Percentiles rank a stretch among this genome's conserved stretches.
Evolutionary conservation across 2,113 vertebrate species (phyloP).

Genomic region (Phylloscopus whistleri): DNA sequence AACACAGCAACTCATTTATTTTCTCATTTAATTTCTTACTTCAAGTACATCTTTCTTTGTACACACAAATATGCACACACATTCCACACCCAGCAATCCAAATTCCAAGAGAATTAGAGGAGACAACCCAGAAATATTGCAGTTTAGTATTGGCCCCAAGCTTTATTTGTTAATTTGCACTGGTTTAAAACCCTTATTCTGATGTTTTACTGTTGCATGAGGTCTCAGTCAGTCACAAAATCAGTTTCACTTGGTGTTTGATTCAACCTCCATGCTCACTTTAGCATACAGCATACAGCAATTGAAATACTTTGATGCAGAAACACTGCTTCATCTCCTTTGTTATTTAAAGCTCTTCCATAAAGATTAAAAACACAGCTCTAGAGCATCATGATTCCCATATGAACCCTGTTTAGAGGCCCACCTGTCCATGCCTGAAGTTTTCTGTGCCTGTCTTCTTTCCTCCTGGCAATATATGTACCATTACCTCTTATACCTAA

Average conservation of each 20-base stretch:
- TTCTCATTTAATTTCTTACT: not conserved
- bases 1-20: not conserved
- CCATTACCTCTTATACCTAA: not conserved
- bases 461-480: not conserved
- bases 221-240: not conserved
- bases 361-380: not conserved
- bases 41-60: not conserved
- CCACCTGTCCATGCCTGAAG: not conserved
- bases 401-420: not conserved
- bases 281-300: not conserved
- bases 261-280: not conserved
- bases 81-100: not conserved
- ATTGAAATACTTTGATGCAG: not conserved
- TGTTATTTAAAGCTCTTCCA: not conserved
- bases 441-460: not conserved
- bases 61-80: rapidly evolving
- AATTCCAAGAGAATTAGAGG: not conserved
- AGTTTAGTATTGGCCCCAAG: not conserved
- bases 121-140: no score
- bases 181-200: not conserved
- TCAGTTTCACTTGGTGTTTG: not conserved
- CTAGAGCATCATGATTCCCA: not conserved
- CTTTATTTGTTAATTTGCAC: not conserved
- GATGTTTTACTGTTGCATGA: not conserved
- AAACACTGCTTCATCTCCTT: not conserved